Evolutionary conservation across 2,113 vertebrate species (phyloP).

Genomic region (Isichthys henryi): DNA sequence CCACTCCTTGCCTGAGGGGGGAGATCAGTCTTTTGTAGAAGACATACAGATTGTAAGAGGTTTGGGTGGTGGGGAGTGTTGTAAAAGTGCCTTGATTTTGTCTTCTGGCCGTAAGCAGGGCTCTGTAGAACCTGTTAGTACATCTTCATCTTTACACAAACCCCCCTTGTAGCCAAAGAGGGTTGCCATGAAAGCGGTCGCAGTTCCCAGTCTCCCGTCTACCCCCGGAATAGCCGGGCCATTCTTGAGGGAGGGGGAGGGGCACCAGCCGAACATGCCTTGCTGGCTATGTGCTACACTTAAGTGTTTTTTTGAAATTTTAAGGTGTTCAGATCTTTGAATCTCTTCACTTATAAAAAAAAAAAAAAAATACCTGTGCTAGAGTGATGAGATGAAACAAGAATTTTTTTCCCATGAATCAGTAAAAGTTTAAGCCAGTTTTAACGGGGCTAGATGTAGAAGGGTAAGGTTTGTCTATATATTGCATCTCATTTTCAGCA

Average conservation of each 20-base stretch:
- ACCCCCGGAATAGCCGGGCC: neutral
- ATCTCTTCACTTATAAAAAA: neutral
- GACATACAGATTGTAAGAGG: neutral
- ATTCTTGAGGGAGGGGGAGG: neutral
- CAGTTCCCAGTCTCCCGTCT: neutral
- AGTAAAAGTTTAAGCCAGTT: neutral
- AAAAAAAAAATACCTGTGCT: neutral
- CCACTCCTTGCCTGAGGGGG: neutral
- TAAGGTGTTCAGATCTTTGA: neutral
- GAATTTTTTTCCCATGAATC: neutral
- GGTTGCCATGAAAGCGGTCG: neutral
- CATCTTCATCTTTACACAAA: neutral
- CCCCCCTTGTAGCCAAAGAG: neutral
- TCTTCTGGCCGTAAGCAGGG: neutral
- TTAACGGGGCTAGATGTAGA: neutral
- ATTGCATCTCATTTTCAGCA: neutral
- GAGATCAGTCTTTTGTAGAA: neutral
- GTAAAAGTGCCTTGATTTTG: neutral
- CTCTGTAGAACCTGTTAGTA: neutral
- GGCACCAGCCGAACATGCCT: neutral
- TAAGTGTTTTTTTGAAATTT: neutral
- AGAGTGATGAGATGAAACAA: neutral
- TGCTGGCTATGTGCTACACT: neutral
- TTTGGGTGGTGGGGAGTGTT: neutral
- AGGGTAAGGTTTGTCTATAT: neutral